phyloP scores from a whole-genome alignment of 2,113 vertebrate genomes.

The Physeter macrocephalus region DNA sequence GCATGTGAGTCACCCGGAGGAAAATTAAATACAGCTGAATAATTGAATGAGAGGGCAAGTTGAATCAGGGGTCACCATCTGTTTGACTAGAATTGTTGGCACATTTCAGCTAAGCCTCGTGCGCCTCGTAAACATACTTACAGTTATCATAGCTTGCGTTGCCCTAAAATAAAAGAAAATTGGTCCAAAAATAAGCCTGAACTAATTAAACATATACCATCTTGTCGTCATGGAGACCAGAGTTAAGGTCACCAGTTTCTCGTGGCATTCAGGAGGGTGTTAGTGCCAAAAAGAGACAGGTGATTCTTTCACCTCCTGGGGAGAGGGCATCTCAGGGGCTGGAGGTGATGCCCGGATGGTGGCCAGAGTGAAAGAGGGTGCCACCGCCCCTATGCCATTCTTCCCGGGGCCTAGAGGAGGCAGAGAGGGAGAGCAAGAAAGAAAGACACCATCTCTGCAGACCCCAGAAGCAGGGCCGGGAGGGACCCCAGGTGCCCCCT shows the following conservation, averaged over 20 bases:
- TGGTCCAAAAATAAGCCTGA: slow-evolving; percentile 80
- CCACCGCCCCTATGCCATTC: accelerated
- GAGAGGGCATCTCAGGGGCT: background rate
- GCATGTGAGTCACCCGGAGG: slow-evolving; percentile 67
- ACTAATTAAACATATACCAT: slow-evolving; percentile 78
- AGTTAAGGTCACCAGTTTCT: slow-evolving; percentile 52
- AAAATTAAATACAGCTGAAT: slow-evolving; percentile 91
- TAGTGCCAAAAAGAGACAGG: background rate
- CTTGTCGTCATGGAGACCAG: slow-evolving; percentile 69
- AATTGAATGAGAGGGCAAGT: slow-evolving; percentile 88
- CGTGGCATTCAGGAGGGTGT: slow-evolving; percentile 6
- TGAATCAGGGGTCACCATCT: slow-evolving; percentile 94
- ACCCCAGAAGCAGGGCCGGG: background rate
- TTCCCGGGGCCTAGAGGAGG: background rate
- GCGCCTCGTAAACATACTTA: slow-evolving; percentile 85
- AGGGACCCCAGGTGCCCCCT: background rate
- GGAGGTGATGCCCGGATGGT: background rate
- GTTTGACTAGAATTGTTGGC: slow-evolving; percentile 87
- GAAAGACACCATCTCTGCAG: background rate
- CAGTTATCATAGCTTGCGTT: slow-evolving; percentile 76
- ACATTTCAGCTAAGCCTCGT: slow-evolving; percentile 84
- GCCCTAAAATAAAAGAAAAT: slow-evolving; percentile 81
- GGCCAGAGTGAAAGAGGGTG: background rate
- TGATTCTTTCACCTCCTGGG: background rate
- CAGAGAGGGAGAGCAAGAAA: accelerated